Evolutionary conservation across 2,888 invertebrate species (phyloP).

Genomic region (Geophilus truncorum): DNA sequence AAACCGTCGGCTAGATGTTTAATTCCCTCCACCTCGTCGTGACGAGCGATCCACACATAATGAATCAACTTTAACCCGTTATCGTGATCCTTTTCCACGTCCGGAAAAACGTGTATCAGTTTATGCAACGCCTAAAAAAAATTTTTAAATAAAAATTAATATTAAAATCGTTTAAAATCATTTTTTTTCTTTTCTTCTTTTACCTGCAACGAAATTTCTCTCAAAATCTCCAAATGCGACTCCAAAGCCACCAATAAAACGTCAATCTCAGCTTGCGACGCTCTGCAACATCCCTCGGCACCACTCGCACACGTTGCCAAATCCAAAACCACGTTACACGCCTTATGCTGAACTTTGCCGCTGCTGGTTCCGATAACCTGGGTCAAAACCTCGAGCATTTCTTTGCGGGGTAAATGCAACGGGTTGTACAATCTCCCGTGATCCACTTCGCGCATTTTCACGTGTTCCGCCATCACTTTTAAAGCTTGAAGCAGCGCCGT

Average conservation of each 20-base stretch:
- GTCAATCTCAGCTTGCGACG: constrained; percentile 65
- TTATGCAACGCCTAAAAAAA: constrained; percentile 57
- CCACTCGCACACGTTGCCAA: constrained; percentile 71
- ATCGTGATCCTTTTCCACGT: constrained; percentile 56
- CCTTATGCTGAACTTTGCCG: constrained; percentile 58
- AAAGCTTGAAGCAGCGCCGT: constrained; percentile 44
- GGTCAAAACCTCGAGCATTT: constrained; percentile 74
- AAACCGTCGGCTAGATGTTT: constrained; percentile 51
- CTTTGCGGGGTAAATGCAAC: constrained; percentile 69
- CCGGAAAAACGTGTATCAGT: constrained; percentile 60
- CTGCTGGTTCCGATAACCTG: constrained; percentile 59
- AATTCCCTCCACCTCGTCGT: constrained; percentile 72
- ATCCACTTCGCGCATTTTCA: constrained; percentile 57
- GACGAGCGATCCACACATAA: constrained; percentile 75
- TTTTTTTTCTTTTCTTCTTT: too few species aligned
- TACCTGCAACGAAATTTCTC: constrained; percentile 59
- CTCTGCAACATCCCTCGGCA: constrained; percentile 58
- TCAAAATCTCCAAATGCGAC: constrained; percentile 62
- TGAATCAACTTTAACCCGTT: constrained; percentile 61
- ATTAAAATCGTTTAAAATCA: neutral
- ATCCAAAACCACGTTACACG: constrained; percentile 72
- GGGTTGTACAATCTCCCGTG: constrained; percentile 60
- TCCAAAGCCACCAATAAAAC: constrained; percentile 72
- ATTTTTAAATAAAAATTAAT: neutral
- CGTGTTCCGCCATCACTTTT: constrained; percentile 56